Evolutionary conservation across 1,140 invertebrate genomes (phyloP), one percentile per base, ranked within the genome.

Genomic region (Drosophila burlai): DNA sequence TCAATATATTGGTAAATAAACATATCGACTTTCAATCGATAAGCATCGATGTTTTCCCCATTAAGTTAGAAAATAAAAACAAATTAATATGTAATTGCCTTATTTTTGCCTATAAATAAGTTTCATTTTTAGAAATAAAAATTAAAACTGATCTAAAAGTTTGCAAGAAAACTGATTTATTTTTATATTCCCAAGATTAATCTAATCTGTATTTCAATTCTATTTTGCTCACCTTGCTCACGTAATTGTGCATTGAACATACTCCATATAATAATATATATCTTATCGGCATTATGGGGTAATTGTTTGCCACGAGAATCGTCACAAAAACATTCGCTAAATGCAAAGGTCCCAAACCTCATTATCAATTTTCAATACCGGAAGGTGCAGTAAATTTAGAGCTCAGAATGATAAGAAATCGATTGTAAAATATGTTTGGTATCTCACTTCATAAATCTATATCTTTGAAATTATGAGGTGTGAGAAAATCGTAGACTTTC

Each of bases 301-400:
- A 31, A 64, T 42, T 55, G 52, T 38, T 31, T 60, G 36, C 3
- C 21, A 42, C 15, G 15, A 31, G 5, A 24, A 31, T 64, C 26
- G 10, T 60, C n/a, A 58, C 34, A 24, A 24, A 42, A 34, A 34
- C 15, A 38, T 15, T 10, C 13, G 18, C 34, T 16, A 38, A 55
- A 38, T 36, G 52, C 34, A 55, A 55, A 55, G 36, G 52, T 38
- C 52, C 18, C 15, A 55, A 55, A 24, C 18, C 2, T 11, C 24
- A n/a, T 55, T 24, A 55, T 61, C 55, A 65, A 65, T 65, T 15
- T 62, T 40, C 29, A 29, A 65, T 62, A 21, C 29, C 57, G 40
- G 38, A 62, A 55, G 52, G 34, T 38, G 52, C 31, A 55, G 34
- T 38, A 38, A 55, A 54, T 36, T 54, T 21, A 9, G 13, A 24